Evolutionary conservation across 2,888 invertebrate species (phyloP), one percentile per base, ranked within the genome.

Genomic region (Crocallis elinguaria): DNA sequence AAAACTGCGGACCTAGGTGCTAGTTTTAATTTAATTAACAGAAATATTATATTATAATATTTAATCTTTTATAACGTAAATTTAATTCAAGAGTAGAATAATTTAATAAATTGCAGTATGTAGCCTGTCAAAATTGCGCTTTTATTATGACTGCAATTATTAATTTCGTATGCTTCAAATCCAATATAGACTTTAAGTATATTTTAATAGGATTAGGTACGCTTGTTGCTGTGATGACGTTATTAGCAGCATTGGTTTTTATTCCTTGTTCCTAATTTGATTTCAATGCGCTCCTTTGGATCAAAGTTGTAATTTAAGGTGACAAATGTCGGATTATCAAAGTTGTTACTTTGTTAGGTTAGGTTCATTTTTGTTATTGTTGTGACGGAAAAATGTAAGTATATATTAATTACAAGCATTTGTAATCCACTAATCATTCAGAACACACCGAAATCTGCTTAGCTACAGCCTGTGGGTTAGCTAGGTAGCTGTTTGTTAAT

Each of bases 101-200:
- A n/a, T n/a, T n/a, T n/a, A n/a, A n/a, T n/a, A n/a, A n/a, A n/a
- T n/a, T n/a, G n/a, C n/a, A n/a, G n/a, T n/a, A n/a, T n/a, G n/a
- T n/a, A n/a, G n/a, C 77, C 73, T 79, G 79, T 76, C 75, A 72
- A 77, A 80, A 77, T 69, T 73, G 64, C 64, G 64, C 63, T 61
- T 54, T 70, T 72, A 73, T 80, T 78, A 74, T 68, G 60, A 66
- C 68, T 69, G 80, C 77, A 86, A 90, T 90, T 88, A 89, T 80
- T 86, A 82, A 90, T 89, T 89, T 81, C 58, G 81, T 86, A 89
- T 86, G 90, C 79, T 67, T 78, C 83, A 79, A 84, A 83, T 84
- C 79, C 85, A 86, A 88, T 86, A 84, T 77, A 63, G 73, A 11
- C 45, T 37, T 32, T 23, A 69, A 21, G 49, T 49, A 49, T 77